Percentiles rank a stretch among this genome's conserved stretches.
Conservation (phyloP, 2,888 invertebrate genomes). For the Spialia ferax region DNA sequence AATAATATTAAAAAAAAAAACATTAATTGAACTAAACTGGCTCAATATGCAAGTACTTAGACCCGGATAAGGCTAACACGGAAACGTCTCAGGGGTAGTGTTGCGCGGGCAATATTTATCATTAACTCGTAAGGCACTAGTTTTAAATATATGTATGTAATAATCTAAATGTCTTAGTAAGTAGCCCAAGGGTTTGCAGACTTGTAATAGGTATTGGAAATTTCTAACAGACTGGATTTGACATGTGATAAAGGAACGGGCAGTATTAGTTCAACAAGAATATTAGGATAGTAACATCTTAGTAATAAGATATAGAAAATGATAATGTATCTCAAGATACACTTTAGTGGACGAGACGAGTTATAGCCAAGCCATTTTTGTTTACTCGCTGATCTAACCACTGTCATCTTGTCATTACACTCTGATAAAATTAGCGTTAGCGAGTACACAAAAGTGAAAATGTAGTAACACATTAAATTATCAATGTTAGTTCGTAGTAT, state of each 20-base stretch:
- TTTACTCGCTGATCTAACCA: constrained; percentile 56
- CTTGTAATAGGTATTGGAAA: constrained; percentile 36
- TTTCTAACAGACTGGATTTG: constrained; percentile 48
- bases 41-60: neutral
- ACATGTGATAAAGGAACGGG: constrained; percentile 52
- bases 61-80: too few relatives aligned
- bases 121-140: constrained; percentile 49
- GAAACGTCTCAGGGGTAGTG: too few relatives aligned
- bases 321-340: constrained; percentile 30
- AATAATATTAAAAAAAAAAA: neutral
- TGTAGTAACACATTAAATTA: constrained; percentile 25
- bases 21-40: neutral
- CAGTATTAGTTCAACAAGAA: constrained; percentile 57
- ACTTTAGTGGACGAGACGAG: constrained; percentile 48
- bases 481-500: constrained; percentile 48
- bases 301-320: constrained; percentile 21
- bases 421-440: constrained; percentile 42
- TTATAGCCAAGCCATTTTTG: constrained; percentile 56
- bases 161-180: constrained; percentile 10
- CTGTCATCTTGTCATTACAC: constrained; percentile 46
- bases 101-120: neutral
- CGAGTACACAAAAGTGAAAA: constrained; percentile 50
- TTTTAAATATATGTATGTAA: constrained; percentile 31
- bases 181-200: constrained; percentile 45
- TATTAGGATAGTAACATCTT: constrained; percentile 33